Evolutionary conservation across 2,888 invertebrate genomes (phyloP), one percentile per base, ranked within the genome.

Genomic region (Dioctria rufipes): DNA sequence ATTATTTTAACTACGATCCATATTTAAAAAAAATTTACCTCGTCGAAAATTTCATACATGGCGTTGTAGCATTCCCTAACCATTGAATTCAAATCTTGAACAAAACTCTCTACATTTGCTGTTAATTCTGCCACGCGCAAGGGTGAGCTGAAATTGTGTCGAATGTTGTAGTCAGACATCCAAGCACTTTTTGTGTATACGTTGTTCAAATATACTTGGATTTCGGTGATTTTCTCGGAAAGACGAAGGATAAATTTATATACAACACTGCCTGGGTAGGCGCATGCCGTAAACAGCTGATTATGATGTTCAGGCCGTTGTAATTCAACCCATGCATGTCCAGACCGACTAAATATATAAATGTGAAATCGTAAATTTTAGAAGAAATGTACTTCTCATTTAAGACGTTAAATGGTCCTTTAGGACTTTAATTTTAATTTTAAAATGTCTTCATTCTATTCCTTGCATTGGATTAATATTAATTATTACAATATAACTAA

Each of bases 141-240:
- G 0, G 93, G 93, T 78, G 93, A 92, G 83, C 93, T 92, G 86
- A 93, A 94, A 85, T 93, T 93, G 84, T 92, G 92, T n/a, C 91
- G 89, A 4, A 93, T 89, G 86, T 94, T 93, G 86, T 93, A 94
- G 46, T 92, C 90, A 39, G 94, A 93, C 90, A 95, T 90, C 94
- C 94, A 94, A 46, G 93, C 90, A 84, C 87, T 89, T 65, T 86
- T 86, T 13, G 86, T 86, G 0, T 86, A 85, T 1, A 88, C 86
- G 80, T 88, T 87, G 51, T 85, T 84, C 78, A 89, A 83, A 84
- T 88, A 86, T 87, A 89, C 81, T 87, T 88, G 85, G 6, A 86
- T 84, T 83, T 90, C 90, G 39, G 84, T 83, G 80, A 89, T 86
- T 67, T 89, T 88, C 40, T 87, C 88, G 77, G 87, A 87, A 46